Conservation (phyloP, 2,113 vertebrate genomes). For the Coregonus clupeaformis region DNA sequence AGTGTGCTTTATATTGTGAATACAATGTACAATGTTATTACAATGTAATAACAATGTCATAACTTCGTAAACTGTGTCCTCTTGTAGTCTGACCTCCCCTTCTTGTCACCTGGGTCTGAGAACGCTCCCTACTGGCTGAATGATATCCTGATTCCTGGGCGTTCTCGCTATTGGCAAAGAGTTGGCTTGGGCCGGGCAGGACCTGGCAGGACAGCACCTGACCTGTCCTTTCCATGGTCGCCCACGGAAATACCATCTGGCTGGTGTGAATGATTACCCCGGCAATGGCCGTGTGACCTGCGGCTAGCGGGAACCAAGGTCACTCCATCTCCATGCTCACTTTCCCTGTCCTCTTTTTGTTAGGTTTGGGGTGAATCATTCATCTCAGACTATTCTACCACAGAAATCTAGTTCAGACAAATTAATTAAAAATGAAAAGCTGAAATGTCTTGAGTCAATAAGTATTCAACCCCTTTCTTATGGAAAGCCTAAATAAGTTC, state of each 20-base stretch:
- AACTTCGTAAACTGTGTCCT: conserved; percentile 3
- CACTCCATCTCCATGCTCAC: conserved; percentile 70
- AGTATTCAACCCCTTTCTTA: too few species aligned
- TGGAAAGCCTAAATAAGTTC: too few species aligned
- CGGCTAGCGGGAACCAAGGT: conserved; percentile 78
- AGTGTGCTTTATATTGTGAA: background rate
- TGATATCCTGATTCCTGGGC: conserved; percentile 30
- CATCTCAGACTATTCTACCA: conserved; percentile 54
- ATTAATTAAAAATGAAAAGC: conserved; percentile 8
- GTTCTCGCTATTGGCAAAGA: conserved; percentile 53
- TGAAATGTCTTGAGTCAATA: background rate
- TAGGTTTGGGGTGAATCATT: conserved; percentile 68
- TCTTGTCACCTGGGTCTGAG: conserved; percentile 38
- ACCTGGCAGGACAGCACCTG: conserved; percentile 73
- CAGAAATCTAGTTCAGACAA: conserved; percentile 40
- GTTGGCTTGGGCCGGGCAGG: conserved; percentile 63
- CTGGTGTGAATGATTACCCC: conserved; percentile 81
- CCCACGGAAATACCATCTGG: conserved; percentile 82
- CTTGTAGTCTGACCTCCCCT: conserved; percentile 29
- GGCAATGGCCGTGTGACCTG: conserved; percentile 74
- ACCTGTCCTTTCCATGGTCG: conserved; percentile 77
- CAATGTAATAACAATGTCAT: conserved; percentile 5
- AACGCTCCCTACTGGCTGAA: conserved; percentile 24
- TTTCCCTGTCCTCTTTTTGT: conserved; percentile 69
- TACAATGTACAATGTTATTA: background rate